Evolutionary conservation across 1,140 invertebrate species (phyloP).

Genomic region (Sycophila sp.): DNA sequence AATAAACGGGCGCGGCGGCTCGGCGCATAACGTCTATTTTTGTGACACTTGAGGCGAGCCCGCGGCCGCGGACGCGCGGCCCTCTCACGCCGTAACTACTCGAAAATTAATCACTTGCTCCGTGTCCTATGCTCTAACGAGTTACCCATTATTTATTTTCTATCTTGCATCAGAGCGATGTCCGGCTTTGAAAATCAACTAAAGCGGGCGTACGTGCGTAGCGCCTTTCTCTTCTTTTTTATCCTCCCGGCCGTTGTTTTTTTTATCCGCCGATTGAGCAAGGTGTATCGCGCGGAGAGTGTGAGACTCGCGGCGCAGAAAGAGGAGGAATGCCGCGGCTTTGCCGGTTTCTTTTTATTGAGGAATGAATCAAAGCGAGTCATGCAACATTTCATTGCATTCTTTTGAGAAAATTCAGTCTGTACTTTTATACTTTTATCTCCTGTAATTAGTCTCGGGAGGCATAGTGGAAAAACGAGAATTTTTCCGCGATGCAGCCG

Average conservation of each 20-base stretch:
- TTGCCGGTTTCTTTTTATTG: neutral
- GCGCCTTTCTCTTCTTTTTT: neutral
- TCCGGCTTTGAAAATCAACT: constrained; percentile 16
- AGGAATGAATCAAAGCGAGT: neutral
- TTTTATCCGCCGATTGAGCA: neutral
- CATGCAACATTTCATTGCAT: neutral
- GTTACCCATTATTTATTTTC: constrained; percentile 46
- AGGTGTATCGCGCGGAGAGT: neutral
- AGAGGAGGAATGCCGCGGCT: neutral
- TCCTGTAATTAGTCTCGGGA: no score
- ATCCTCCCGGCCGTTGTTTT: no score
- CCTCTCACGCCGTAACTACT: constrained; percentile 50
- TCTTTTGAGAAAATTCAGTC: no score
- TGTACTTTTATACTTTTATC: no score
- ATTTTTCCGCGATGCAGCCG: no score
- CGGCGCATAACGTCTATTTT: constrained; percentile 32
- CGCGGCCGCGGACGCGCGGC: neutral
- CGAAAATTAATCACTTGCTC: constrained; percentile 58
- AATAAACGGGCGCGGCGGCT: constrained; percentile 47
- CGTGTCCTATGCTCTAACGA: constrained; percentile 50
- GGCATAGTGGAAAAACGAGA: no score
- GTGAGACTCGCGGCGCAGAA: neutral
- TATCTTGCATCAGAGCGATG: constrained; percentile 25
- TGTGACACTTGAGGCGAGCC: constrained; percentile 2
- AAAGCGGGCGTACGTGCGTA: neutral